Evolutionary conservation across 2,888 invertebrate species (phyloP).

Genomic region (Melinaea menophilus): DNA sequence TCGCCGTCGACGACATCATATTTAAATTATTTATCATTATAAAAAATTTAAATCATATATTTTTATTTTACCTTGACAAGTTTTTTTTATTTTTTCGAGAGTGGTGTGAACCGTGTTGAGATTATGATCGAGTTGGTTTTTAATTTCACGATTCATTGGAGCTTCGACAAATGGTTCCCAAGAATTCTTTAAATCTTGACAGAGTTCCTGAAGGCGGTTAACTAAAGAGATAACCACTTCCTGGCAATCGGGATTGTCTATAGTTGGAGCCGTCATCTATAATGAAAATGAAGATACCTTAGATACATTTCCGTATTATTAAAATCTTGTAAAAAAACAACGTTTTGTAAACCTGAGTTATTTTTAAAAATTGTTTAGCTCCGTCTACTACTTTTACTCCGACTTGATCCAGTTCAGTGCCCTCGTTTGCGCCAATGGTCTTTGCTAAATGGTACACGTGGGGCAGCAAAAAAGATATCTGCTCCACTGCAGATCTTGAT

Average conservation of each 20-base stretch:
- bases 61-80: conserved; percentile 11
- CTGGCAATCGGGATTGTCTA: conserved; percentile 23
- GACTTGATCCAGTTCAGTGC: conserved; percentile 32
- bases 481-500: conserved; percentile 39
- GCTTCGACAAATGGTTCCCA: conserved; percentile 21
- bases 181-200: conserved; percentile 12
- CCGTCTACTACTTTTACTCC: conserved; percentile 41
- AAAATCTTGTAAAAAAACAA: too few relatives aligned
- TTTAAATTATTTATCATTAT: too few relatives aligned
- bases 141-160: conserved; percentile 16
- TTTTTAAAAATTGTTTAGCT: conserved; percentile 42
- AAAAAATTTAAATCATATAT: background rate
- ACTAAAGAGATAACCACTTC: conserved; percentile 19
- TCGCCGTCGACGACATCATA: too few relatives aligned
- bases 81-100: conserved; percentile 13
- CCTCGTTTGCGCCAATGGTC: conserved; percentile 34
- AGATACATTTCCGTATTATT: too few relatives aligned
- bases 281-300: background rate
- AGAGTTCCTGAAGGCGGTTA: conserved; percentile 14
- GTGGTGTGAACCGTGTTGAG: conserved; percentile 8
- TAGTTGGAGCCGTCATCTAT: conserved; percentile 25
- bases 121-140: conserved; percentile 12
- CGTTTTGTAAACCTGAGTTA: conserved; percentile 41
- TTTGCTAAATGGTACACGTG: conserved; percentile 40
- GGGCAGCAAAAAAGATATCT: conserved; percentile 39